Evolutionary conservation across 2,888 invertebrate species (phyloP).

Genomic region (Parnassius glacialis): DNA sequence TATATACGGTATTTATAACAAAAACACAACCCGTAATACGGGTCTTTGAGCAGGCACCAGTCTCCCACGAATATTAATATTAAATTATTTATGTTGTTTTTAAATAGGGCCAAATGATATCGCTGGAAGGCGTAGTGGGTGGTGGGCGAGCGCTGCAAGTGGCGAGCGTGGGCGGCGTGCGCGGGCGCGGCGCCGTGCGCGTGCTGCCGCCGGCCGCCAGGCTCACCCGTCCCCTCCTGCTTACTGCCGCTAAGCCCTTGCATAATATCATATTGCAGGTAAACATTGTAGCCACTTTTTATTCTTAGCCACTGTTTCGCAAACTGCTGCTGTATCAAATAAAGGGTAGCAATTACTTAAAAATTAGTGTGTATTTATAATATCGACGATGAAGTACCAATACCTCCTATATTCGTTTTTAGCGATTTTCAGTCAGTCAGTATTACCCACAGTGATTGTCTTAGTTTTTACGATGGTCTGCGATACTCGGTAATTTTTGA

Average conservation of each 20-base stretch:
- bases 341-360: too few species aligned
- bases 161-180: constrained; percentile 31
- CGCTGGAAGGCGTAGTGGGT: constrained; percentile 55
- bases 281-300: constrained; percentile 1
- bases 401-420: too few species aligned
- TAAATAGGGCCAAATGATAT: constrained; percentile 65
- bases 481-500: too few species aligned
- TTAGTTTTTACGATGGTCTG: too few species aligned
- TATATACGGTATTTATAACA: too few species aligned
- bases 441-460: too few species aligned
- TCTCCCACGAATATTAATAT: not conserved
- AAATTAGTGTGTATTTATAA: too few species aligned
- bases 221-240: constrained; percentile 56
- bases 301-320: not conserved
- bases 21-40: too few species aligned
- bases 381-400: too few species aligned
- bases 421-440: too few species aligned
- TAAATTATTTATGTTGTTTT: not conserved
- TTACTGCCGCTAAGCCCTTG: constrained; percentile 61
- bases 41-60: too few species aligned
- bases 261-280: constrained; percentile 72
- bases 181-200: constrained; percentile 46
- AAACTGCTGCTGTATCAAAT: too few species aligned
- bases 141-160: constrained; percentile 27
- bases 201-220: constrained; percentile 53